These are phyloP conservation scores for Chesias legatella DNA, from an alignment of 2,888 invertebrate genomes.

Conservation along the genomic window DNA sequence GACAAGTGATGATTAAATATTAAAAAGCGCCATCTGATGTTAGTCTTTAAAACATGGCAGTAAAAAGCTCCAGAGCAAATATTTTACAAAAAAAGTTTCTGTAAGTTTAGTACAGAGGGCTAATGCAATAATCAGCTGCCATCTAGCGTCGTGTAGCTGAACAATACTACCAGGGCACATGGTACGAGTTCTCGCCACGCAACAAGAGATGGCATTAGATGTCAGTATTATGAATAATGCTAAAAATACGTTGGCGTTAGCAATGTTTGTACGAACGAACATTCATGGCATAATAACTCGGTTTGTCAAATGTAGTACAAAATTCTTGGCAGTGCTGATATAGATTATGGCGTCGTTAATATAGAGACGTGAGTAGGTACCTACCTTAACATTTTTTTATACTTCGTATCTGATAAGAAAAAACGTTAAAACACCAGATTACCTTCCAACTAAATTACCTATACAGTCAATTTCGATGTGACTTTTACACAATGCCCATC, in stretches of 20 bases:
- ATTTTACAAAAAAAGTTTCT: too few relatives aligned
- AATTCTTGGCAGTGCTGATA: constrained; percentile 19
- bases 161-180: not conserved
- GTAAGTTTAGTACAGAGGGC: constrained; percentile 10
- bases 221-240: not conserved
- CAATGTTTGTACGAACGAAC: constrained; percentile 6
- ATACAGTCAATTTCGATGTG: too few relatives aligned
- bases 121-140: constrained; percentile 7
- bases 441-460: not conserved
- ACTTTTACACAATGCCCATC: too few relatives aligned
- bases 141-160: constrained; percentile 30
- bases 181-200: constrained; percentile 32
- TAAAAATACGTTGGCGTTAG: constrained; percentile 2
- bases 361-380: constrained; percentile 6
- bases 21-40: too few relatives aligned
- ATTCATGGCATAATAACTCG: constrained; percentile 19
- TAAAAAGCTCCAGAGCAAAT: too few relatives aligned
- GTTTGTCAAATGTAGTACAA: constrained; percentile 24
- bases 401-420: too few relatives aligned
- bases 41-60: too few relatives aligned
- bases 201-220: constrained; percentile 38
- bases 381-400: not conserved
- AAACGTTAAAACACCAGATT: too few relatives aligned
- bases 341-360: constrained; percentile 26
- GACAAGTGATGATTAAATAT: too few relatives aligned